phyloP scores from a whole-genome alignment of 2,797 vertebrate species.

The Odontamblyopus lacepedii region DNA sequence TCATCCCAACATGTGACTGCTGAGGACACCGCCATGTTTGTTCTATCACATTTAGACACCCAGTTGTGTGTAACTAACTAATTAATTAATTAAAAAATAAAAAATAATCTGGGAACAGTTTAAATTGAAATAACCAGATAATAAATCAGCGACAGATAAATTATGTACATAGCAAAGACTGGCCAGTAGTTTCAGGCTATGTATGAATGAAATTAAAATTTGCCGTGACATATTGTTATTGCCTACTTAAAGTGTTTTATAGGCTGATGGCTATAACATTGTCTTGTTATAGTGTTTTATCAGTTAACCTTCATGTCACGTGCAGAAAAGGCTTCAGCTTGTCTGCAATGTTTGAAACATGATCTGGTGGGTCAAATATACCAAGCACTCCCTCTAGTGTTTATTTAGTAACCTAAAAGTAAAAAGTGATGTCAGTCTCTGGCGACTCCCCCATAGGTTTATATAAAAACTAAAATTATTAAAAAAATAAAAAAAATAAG shows the following conservation, averaged over 20 bases:
- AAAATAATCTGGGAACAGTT: neutral
- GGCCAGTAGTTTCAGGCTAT: neutral
- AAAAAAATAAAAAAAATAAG: no score
- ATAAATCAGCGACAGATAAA: neutral
- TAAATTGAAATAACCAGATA: neutral
- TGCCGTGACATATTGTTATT: neutral
- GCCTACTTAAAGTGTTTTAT: neutral
- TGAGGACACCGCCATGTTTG: no score
- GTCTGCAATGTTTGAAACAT: neutral
- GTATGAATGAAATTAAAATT: neutral
- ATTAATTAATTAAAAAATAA: no score
- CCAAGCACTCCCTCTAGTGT: slow-evolving; percentile 47
- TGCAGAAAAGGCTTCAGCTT: neutral
- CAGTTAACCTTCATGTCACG: no score
- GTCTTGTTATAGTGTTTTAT: no score
- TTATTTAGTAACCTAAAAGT: neutral
- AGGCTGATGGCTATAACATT: no score
- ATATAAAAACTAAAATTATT: no score
- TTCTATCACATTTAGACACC: no score
- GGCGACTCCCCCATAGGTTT: no score
- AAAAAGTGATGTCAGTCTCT: neutral
- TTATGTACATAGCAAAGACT: neutral
- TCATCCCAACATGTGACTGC: no score
- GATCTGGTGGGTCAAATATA: neutral
- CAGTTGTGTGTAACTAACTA: no score